Percentiles rank a stretch among this genome's conserved stretches.
Conservation (phyloP, 2,113 vertebrate genomes). For the Elanoides forficatus region DNA sequence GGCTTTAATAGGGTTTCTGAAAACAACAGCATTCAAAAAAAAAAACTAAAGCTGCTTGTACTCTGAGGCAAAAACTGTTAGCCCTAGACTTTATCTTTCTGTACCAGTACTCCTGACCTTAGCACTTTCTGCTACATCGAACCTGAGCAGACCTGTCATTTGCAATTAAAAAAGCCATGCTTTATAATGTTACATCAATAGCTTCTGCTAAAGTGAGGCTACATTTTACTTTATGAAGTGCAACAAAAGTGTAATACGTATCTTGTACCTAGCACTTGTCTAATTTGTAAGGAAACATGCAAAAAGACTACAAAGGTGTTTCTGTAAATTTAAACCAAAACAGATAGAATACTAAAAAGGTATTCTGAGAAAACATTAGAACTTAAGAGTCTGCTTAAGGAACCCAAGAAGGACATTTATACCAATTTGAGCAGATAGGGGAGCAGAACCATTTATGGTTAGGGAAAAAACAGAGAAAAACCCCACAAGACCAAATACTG, state of each 20-base stretch:
- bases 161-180: slow-evolving; percentile 33
- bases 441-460: not conserved
- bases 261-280: slow-evolving; percentile 22
- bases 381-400: not conserved
- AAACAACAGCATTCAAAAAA: not conserved
- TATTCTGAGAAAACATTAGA: not conserved
- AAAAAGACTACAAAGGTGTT: slow-evolving; percentile 48
- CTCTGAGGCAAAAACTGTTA: not conserved
- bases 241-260: slow-evolving; percentile 56
- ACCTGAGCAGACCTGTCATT: not conserved
- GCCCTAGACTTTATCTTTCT: not conserved
- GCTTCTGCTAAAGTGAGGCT: slow-evolving; percentile 38
- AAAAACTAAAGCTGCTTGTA: slow-evolving; percentile 15
- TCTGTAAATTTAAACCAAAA: slow-evolving; percentile 49
- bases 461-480: not conserved
- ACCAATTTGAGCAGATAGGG: not conserved
- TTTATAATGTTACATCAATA: slow-evolving; percentile 46
- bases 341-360: not conserved
- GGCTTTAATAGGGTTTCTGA: not conserved
- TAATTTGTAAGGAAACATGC: slow-evolving; percentile 37
- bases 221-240: slow-evolving; percentile 46
- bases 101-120: slow-evolving; percentile 33
- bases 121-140: slow-evolving; percentile 9
- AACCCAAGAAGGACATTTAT: not conserved
- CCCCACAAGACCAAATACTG: not conserved